Base-by-base conservation (phyloP, 2,888 invertebrate genomes). In the Aphodius granarius region DNA sequence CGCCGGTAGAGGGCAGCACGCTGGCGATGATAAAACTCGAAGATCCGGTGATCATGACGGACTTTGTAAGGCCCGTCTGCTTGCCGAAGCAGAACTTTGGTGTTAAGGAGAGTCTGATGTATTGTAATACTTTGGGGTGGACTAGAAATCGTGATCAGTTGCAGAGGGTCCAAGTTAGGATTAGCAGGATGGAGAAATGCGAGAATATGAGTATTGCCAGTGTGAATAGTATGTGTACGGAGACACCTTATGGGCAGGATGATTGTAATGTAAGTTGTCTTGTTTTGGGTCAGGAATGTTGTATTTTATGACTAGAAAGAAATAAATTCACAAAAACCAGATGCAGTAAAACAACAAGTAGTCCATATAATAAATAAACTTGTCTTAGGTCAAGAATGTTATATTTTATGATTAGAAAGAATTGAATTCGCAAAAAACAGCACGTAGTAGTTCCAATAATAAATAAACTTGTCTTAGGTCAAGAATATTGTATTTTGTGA, bases 81-180 rank as follows among this genome's bases (percentile, higher is more conserved):
- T 86, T 96, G 63, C 93, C 95, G 0, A 91, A 93, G 76, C 90
- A 90, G 74, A 88, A 87, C 66, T 86, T 88, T 64, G 83, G 85
- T 4, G 77, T 86, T 5, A 75, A 76, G 15, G 77, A 77, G 63
- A 81, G 78, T 75, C 82, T 88, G 82, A 86, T 89, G 5, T 90
- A 93, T 78, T 96, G 96, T 84, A 95, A 95, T 82, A 94, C 95
- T 0, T 89, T 96, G 23, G 95, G 96, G 16, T 96, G 96, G 96
- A 93, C 94, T 0, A 91, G 94, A 81, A 95, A 94, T 84, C 91
- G 95, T 77, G 95, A 95, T 82, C 92, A 95, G 83, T 85, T 96
- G 81, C 95, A 95, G 85, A 89, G 96, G 77, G 92, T 95, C 4
- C 95, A 95, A 83, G 89, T 96, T 15, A 91, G 92, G 81, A 89